Base-by-base conservation (phyloP, 2,888 invertebrate genomes). In the Nemotelus nigrinus region DNA sequence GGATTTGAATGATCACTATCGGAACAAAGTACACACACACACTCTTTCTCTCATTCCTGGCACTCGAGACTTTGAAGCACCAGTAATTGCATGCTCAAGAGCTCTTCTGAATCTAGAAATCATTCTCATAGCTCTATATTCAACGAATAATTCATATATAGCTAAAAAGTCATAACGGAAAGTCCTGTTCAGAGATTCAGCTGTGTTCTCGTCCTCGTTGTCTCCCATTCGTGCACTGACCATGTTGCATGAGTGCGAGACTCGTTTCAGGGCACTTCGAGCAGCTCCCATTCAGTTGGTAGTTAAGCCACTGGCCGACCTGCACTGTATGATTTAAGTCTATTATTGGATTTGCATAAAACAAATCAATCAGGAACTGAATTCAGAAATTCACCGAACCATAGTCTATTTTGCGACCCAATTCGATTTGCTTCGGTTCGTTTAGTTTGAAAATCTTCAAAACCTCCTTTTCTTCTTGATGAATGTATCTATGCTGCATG, bases 271-370 rank as follows among this genome's bases (percentile, higher is more conserved):
- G 25, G 25, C 25, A 1, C 25, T 25, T 25, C 25, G 25, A 25
- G 25, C 1, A 25, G 25, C 25, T 25, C 25, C 25, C 25, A 25
- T 25, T 25, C 25, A 25, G 25, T 25, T 25, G 25, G 25, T 1
- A 25, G 25, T 1, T 25, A 25, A 25, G 25, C 25, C 25, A 25
- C 25, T 39, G 60, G 25, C 25, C 57, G 57, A 25, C n/a, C 7
- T 60, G 60, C 60, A 60, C 43, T 60, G 7, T 41, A 60, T 43
- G 60, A 43, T 60, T 43, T 60, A 60, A 50, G 67, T 48, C 67
- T 68, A 48, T 68, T 68, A 68, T 68, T 68, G 41, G 67, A 68
- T 68, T 68, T 68, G 67, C 67, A 68, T 68, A 68, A 68, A 68
- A 68, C 67, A 68, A 68, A 68, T 68, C 67, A 68, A 68, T 68